Conservation (phyloP, 2,797 vertebrate genomes). For the Galago senegalensis region DNA sequence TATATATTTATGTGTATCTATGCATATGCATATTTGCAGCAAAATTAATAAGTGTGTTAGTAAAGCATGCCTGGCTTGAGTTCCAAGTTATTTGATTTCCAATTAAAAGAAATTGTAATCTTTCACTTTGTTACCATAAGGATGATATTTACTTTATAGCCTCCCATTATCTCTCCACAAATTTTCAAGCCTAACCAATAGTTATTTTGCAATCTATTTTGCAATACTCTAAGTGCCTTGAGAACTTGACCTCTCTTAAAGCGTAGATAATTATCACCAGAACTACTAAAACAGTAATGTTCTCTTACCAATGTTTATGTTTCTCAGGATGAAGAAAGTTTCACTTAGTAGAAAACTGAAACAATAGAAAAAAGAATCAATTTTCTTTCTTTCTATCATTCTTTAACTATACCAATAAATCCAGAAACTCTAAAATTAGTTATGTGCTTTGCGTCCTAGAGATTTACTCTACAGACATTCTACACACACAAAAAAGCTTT, state of each 20-base stretch:
- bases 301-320: background rate
- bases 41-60: background rate
- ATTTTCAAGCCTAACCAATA: background rate
- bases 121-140: background rate
- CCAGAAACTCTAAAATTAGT: background rate
- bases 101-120: background rate
- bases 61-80: background rate
- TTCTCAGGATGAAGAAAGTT: conserved; percentile 48
- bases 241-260: conserved; percentile 44
- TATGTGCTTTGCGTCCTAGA: background rate
- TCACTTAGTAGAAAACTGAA: conserved; percentile 7
- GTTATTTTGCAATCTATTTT: conserved; percentile 65
- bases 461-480: background rate
- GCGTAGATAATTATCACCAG: conserved; percentile 43
- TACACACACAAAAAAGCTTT: conserved; percentile 10
- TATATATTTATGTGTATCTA: background rate
- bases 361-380: background rate
- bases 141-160: background rate
- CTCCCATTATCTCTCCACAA: background rate
- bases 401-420: background rate
- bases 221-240: conserved; percentile 56
- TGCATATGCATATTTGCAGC: background rate
- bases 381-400: background rate
- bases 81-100: background rate
- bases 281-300: background rate